Evolutionary conservation across 2,113 vertebrate species (phyloP).

Genomic region (Delphinus delphis): DNA sequence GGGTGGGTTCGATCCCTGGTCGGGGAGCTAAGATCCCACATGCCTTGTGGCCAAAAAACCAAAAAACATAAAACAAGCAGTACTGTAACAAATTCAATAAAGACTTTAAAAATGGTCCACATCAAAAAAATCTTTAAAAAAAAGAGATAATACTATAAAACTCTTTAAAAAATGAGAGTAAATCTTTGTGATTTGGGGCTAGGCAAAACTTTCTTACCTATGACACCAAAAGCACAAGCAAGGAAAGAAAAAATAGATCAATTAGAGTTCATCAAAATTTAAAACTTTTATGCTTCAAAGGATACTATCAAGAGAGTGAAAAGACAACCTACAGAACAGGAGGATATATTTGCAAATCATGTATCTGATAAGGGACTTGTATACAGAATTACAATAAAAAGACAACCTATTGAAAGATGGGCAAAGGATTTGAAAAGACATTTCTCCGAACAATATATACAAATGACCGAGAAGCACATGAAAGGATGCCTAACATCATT

Average conservation of each 20-base stretch:
- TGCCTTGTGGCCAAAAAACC: too few species aligned
- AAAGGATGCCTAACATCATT: background rate
- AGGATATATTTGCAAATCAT: background rate
- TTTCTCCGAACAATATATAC: background rate
- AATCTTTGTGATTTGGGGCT: background rate
- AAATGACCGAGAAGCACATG: background rate
- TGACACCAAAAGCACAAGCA: background rate
- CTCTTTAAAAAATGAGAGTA: background rate
- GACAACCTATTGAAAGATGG: background rate
- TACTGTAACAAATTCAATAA: too few species aligned
- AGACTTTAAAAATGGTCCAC: too few species aligned
- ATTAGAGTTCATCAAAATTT: background rate
- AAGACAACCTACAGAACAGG: background rate
- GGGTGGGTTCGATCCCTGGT: too few species aligned
- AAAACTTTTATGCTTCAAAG: background rate
- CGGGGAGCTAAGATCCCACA: too few species aligned
- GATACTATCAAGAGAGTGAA: background rate
- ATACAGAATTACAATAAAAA: slow-evolving; percentile 1
- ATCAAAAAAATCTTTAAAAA: background rate
- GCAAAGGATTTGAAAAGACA: background rate
- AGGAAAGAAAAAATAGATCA: background rate
- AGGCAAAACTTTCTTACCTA: background rate
- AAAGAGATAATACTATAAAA: background rate
- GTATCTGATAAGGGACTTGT: background rate
- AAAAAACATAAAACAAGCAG: too few species aligned